Evolutionary conservation across 2,888 invertebrate species (phyloP).

Genomic region (Bimastos eiseni): DNA sequence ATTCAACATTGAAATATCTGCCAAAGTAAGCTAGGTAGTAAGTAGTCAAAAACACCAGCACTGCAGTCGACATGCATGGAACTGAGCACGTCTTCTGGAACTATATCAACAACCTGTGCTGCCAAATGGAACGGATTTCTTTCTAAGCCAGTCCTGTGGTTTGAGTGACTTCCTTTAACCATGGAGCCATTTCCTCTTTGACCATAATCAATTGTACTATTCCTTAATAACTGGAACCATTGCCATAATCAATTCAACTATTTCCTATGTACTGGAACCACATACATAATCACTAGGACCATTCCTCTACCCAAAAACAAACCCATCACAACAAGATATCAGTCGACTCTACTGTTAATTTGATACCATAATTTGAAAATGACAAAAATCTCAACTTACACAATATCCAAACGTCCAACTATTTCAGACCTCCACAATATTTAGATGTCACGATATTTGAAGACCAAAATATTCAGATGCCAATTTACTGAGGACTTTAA

Average conservation of each 20-base stretch:
- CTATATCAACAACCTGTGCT: neutral
- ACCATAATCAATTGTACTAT: neutral
- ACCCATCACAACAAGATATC: neutral
- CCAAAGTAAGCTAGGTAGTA: neutral
- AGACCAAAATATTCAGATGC: neutral
- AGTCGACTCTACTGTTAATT: neutral
- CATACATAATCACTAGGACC: neutral
- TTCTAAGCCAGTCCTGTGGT: neutral
- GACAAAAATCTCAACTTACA: neutral
- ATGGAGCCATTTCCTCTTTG: neutral
- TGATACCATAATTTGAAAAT: neutral
- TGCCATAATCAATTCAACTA: neutral
- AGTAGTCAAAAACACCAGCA: conserved; percentile 1
- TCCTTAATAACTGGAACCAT: neutral
- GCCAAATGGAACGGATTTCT: neutral
- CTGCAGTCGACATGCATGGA: too few relatives aligned
- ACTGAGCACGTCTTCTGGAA: neutral
- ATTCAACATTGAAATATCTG: neutral
- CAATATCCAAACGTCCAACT: neutral
- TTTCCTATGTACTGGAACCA: neutral
- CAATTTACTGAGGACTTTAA: neutral
- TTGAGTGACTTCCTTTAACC: neutral
- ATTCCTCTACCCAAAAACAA: neutral
- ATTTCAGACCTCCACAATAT: neutral
- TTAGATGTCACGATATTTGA: neutral